Base-by-base conservation (phyloP, 2,113 vertebrate species). In the Siphamia tubifer region DNA sequence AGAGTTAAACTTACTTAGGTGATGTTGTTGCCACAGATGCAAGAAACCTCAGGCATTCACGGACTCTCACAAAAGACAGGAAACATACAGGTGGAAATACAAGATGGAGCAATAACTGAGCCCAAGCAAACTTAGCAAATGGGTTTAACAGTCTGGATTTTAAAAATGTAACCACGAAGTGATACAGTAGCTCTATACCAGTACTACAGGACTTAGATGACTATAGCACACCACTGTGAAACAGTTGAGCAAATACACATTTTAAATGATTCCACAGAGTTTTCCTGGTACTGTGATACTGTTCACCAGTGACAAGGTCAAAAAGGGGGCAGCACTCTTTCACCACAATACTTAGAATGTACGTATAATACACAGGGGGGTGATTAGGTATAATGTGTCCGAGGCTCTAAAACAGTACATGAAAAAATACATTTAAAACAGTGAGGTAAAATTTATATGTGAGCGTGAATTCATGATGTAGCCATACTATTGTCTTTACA, bases 191-290 rank as follows among this genome's bases (percentile, higher is more conserved):
- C 19, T 28, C 17, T 30, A 42, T 7, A 16, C 64, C 23, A 11
- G 39, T 40, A 45, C 60, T 38, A 20, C 49, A 71, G 45, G 17
- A 52, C 40, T 44, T 8, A 28, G 11, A 62, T 23, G 43, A 35
- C 48, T n/a, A 4, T 9, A 47, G 39, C 42, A 25, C 51, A 69
- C 32, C 3, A 12, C 25, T 45, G 49, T 70, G 13, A n/a, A 35
- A 54, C 31, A 20, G 19, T 36, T 43, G 6, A 39, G 39, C 12
- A 43, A 47, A 30, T 12, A 4, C 23, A 38, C 35, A 7, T 4
- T 32, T 7, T 72, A 38, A 84, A 34, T 61, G 69, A 58, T 78
- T 79, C 38, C 20, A 31, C 84, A 76, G 74, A 80, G 64, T 15
- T 55, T 55, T 55, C 19, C 68, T 49, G 61, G 68, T 63, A 49